phyloP scores from a whole-genome alignment of 2,113 vertebrate genomes.

The Saccopteryx leptura region DNA sequence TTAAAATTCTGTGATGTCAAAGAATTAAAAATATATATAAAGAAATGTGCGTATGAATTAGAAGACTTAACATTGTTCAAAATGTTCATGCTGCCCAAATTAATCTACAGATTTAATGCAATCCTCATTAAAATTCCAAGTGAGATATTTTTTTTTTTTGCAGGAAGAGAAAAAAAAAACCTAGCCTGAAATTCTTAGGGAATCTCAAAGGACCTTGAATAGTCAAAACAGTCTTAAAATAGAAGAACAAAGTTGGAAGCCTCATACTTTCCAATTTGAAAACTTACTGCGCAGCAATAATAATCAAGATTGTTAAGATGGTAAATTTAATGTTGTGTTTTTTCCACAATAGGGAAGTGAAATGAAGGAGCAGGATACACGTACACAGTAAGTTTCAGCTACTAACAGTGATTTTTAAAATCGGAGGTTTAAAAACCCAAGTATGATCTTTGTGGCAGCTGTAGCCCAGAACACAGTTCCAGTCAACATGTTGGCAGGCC shows the following conservation, averaged over 20 bases:
- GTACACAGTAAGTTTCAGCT: not conserved
- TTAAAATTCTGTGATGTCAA: not conserved
- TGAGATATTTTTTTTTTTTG: not conserved
- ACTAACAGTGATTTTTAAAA: not conserved
- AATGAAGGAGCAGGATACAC: not conserved
- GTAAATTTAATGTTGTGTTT: not conserved
- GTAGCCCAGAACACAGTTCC: conserved; percentile 44
- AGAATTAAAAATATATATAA: not conserved
- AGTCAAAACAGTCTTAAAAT: not conserved
- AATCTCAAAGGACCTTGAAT: not conserved
- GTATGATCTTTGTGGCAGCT: not conserved
- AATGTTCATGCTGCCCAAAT: not conserved
- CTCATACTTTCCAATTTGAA: not conserved
- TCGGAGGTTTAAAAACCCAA: not conserved
- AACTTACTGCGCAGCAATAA: not conserved
- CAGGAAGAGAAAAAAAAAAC: conserved; percentile 22
- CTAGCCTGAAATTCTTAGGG: not conserved
- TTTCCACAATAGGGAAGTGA: not conserved
- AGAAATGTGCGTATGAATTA: not conserved
- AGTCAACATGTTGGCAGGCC: not conserved
- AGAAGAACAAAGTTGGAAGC: not conserved
- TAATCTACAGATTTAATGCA: not conserved
- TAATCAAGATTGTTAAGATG: not conserved
- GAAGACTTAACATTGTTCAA: not conserved
- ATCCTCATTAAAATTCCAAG: not conserved